Percentiles rank a stretch among this genome's conserved stretches.
These are phyloP conservation scores for Emydoidea blandingii DNA, from an alignment of 2,797 vertebrate genomes.

Conservation along the genomic window DNA sequence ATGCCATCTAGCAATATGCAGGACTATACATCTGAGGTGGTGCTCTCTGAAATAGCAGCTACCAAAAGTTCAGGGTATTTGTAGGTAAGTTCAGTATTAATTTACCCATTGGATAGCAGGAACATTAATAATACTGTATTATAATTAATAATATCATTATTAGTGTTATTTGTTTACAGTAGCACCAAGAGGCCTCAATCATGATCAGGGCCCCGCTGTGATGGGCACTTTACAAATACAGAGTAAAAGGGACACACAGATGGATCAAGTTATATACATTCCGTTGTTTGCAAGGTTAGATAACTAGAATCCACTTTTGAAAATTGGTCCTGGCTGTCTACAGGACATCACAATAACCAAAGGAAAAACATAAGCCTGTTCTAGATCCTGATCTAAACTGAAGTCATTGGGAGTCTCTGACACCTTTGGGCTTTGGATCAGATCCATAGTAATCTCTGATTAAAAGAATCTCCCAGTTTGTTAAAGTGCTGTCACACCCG, in stretches of 20 bases:
- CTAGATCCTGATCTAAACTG: neutral
- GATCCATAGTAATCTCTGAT: neutral
- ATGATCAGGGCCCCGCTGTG: neutral
- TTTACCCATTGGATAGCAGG: neutral
- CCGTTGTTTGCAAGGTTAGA: neutral
- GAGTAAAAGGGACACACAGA: neutral
- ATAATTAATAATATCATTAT: neutral
- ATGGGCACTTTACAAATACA: neutral
- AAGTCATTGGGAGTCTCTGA: neutral
- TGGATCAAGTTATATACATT: neutral
- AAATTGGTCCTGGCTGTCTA: neutral
- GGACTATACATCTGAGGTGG: neutral
- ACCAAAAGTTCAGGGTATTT: neutral
- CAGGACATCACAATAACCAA: neutral
- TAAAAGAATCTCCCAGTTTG: neutral
- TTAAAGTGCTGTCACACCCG: neutral
- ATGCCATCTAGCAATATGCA: conserved; percentile 1
- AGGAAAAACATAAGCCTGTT: neutral
- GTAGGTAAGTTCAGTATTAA: neutral
- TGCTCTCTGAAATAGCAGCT: neutral
- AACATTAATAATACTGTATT: neutral
- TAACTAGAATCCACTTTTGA: neutral
- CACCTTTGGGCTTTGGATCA: neutral
- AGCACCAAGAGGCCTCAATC: neutral
- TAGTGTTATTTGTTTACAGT: neutral